These are phyloP conservation scores for Scophthalmus maximus DNA, from an alignment of 2,113 vertebrate genomes.

Conservation along the genomic window DNA sequence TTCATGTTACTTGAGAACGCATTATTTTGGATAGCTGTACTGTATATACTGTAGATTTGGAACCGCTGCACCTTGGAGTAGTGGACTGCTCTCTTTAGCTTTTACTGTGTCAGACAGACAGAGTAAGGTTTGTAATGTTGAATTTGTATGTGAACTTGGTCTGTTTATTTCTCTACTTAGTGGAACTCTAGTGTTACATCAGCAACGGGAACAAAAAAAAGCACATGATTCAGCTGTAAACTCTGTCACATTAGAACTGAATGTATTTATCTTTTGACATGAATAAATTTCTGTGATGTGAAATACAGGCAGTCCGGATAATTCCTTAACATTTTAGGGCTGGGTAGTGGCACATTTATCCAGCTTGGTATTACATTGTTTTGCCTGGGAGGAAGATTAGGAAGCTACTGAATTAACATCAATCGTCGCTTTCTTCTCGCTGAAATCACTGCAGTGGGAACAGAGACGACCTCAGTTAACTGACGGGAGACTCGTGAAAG, in stretches of 20 bases:
- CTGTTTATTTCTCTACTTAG: slow-evolving; percentile 75
- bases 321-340: too few species aligned
- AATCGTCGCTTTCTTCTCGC: neutral
- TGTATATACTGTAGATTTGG: slow-evolving; percentile 81
- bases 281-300: slow-evolving; percentile 81
- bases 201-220: slow-evolving; percentile 55
- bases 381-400: neutral
- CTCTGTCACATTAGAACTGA: slow-evolving; percentile 81
- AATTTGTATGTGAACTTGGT: slow-evolving; percentile 79
- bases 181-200: slow-evolving; percentile 73
- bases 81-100: slow-evolving; percentile 70
- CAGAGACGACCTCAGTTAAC: neutral
- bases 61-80: slow-evolving; percentile 76
- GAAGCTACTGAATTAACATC: slow-evolving; percentile 14
- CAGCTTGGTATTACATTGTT: too few species aligned
- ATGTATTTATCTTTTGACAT: slow-evolving; percentile 85
- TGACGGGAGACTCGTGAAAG: neutral
- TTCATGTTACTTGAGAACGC: slow-evolving; percentile 64
- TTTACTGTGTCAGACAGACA: slow-evolving; percentile 67
- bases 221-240: slow-evolving; percentile 76
- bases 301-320: slow-evolving; percentile 36
- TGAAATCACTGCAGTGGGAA: slow-evolving; percentile 4
- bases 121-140: slow-evolving; percentile 74
- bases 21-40: slow-evolving; percentile 80
- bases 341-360: neutral